phyloP scores from a whole-genome alignment of 2,797 vertebrate species.

The Sebastes itinus region DNA sequence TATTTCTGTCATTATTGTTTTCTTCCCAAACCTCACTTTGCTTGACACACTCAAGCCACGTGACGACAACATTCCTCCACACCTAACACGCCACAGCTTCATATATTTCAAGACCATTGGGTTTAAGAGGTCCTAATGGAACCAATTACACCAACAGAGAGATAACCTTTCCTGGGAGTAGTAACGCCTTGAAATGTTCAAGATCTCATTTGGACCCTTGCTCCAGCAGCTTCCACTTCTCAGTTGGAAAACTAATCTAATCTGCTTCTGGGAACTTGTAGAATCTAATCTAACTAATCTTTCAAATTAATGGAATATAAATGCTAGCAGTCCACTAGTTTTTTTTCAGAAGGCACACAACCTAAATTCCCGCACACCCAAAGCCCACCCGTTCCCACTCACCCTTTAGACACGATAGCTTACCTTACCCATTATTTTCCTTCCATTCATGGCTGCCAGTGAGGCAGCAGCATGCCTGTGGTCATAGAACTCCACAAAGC shows the following conservation, averaged over 20 bases:
- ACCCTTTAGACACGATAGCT: slow-evolving; percentile 86
- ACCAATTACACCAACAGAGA: not conserved
- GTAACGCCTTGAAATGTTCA: not conserved
- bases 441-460: slow-evolving; percentile 97
- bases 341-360: not conserved
- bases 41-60: not conserved
- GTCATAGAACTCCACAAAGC: slow-evolving; percentile 99
- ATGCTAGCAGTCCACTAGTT: not conserved
- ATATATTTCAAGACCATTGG: not conserved
- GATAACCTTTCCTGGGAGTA: not conserved
- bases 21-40: not conserved
- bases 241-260: not conserved
- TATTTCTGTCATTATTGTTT: not conserved
- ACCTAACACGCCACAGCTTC: not conserved
- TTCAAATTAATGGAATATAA: not conserved
- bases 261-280: not conserved
- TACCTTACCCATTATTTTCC: slow-evolving; percentile 99
- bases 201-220: not conserved
- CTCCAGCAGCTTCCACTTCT: not conserved
- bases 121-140: not conserved
- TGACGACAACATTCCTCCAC: not conserved
- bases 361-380: slow-evolving; percentile 4
- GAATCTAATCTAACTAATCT: not conserved
- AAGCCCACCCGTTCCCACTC: slow-evolving; percentile 76
- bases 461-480: slow-evolving; percentile 97